phyloP scores from a whole-genome alignment of 2,888 invertebrate genomes.

The Trachelus tabidus region DNA sequence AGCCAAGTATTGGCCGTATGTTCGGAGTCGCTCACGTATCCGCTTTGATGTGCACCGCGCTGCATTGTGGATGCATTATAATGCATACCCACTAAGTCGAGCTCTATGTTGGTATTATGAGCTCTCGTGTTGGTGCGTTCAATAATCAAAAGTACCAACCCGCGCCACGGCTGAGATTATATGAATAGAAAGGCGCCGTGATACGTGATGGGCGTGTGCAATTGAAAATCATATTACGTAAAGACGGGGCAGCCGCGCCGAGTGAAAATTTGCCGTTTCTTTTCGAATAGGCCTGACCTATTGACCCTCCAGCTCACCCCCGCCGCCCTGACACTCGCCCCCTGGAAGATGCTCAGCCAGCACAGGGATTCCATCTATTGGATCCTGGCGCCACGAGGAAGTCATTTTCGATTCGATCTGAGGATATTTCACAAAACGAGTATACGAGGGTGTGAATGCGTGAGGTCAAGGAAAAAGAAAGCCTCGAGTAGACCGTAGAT shows the following conservation, averaged over 20 bases:
- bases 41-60: conserved; percentile 60
- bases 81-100: conserved; percentile 48
- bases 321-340: background rate
- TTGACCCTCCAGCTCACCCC: background rate
- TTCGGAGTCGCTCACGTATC: conserved; percentile 46
- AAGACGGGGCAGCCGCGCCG: conserved; percentile 34
- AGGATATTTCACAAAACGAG: background rate
- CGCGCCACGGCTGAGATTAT: conserved; percentile 41
- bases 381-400: background rate
- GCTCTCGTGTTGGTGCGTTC: conserved; percentile 39
- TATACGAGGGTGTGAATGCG: background rate
- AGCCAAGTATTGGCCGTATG: background rate
- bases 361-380: background rate
- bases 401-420: background rate
- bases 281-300: conserved; percentile 16
- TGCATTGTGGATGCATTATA: conserved; percentile 61
- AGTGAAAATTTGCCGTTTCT: conserved; percentile 45
- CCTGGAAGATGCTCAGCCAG: background rate
- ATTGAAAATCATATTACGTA: conserved; percentile 57
- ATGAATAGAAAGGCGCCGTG: conserved; percentile 57
- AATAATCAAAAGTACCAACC: conserved; percentile 54
- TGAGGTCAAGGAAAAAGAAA: background rate
- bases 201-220: conserved; percentile 57
- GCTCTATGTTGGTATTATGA: conserved; percentile 48
- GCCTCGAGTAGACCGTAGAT: background rate